Evolutionary conservation across 2,797 vertebrate species (phyloP).

Genomic region (Philypnodon macrostomus): DNA sequence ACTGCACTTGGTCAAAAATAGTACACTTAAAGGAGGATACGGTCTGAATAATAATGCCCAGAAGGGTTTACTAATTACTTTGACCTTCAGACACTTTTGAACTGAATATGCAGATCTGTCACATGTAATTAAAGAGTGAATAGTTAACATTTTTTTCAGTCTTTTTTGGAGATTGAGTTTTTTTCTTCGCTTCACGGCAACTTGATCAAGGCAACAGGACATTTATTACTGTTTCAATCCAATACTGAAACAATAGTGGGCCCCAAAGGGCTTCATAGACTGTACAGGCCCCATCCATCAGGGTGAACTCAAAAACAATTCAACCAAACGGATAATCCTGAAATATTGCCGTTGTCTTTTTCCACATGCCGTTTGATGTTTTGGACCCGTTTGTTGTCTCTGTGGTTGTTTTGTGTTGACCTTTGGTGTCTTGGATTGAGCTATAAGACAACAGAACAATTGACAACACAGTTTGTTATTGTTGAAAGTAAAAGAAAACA

Average conservation of each 20-base stretch:
- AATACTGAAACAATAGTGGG: background rate
- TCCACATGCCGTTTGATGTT: too few species aligned
- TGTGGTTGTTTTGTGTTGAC: background rate
- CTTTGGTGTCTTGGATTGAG: background rate
- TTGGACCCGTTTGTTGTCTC: too few species aligned
- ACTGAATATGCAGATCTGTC: background rate
- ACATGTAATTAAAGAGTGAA: background rate
- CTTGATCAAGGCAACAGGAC: background rate
- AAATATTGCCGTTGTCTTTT: too few species aligned
- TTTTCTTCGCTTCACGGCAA: background rate
- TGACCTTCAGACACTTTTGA: constrained; percentile 1
- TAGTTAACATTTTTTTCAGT: background rate
- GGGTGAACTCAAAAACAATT: background rate
- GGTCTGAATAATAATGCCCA: constrained; percentile 8
- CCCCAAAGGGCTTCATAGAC: background rate
- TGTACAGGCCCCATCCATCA: background rate
- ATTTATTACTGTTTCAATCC: background rate
- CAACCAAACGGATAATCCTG: too few species aligned
- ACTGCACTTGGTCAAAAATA: too few species aligned
- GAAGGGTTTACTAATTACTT: constrained; percentile 1
- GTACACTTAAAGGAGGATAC: background rate
- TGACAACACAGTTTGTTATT: too few species aligned
- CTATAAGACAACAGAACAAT: too few species aligned
- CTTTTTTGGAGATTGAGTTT: background rate
- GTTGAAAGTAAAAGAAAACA: too few species aligned